A percentile compares a stretch with the other conserved stretches of the same genome.
Conservation (phyloP, 2,797 vertebrate species). For the Pseudotriccus pelzelni region DNA sequence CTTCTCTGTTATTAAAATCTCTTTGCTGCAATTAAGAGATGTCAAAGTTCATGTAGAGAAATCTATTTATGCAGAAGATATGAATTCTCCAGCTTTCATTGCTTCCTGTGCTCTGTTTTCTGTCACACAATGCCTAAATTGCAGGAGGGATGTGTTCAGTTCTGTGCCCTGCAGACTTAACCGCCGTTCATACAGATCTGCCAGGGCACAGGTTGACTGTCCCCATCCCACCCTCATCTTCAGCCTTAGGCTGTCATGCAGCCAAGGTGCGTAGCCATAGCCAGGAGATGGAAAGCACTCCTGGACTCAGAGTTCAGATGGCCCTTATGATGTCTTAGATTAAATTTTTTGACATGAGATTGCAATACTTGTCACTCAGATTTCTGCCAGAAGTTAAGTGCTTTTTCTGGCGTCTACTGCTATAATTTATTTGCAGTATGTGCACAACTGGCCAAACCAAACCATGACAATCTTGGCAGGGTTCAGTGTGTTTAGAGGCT, state of each 20-base stretch:
- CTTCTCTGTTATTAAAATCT: background rate
- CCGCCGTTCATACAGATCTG: background rate
- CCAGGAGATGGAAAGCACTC: background rate
- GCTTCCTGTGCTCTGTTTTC: background rate
- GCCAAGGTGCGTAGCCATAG: background rate
- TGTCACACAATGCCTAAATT: background rate
- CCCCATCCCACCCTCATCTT: accelerated
- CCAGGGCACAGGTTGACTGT: background rate
- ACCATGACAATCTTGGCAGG: background rate
- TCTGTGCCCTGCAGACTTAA: background rate
- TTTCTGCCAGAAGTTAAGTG: background rate
- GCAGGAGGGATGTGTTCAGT: background rate
- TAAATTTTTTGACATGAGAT: background rate
- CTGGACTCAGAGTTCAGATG: conserved; percentile 15
- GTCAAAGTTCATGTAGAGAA: background rate
- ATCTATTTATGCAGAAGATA: background rate
- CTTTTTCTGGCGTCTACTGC: background rate
- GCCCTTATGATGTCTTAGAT: background rate
- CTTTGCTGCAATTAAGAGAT: background rate
- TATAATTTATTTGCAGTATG: conserved; percentile 6
- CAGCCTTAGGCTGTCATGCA: background rate
- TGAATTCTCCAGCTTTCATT: accelerated
- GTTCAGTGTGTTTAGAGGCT: background rate
- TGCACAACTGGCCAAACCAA: conserved; percentile 1
- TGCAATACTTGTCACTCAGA: conserved; percentile 51